Base-by-base conservation (phyloP, 2,797 vertebrate genomes). In the Epinephelus malabaricus region DNA sequence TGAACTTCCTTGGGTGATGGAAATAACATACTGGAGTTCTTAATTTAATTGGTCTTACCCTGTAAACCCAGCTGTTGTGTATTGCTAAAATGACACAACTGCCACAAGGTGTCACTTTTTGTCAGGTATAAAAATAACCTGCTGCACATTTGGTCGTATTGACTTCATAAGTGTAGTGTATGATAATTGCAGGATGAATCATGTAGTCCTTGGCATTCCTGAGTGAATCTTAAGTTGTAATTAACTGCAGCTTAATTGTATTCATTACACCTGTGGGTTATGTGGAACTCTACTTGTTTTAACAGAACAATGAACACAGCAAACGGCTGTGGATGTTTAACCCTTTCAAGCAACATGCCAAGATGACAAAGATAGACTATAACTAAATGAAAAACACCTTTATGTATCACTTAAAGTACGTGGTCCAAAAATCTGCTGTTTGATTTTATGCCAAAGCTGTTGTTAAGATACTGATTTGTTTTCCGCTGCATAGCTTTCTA, bases 101-200 rank as follows among this genome's bases (percentile, higher is more conserved):
- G 8, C 67, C 73, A 76, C 64, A 11, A 70, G 65, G 21, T 51
- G 59, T 66, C 71, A 13, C n/a, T 43, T 9, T 81, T 53, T 45
- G 58, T 23, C 4, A 23, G n/a, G 38, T 71, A 21, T 38, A 15
- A 45, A 11, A 40, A 25, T 30, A 40, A 19, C 23, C 17, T 50
- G 47, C 27, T 59, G 11, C 21, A 58, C 45, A 27, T 70, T 53
- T 30, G 5, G 2, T 79, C 19, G 7, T 18, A 51, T 40, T 11
- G 4, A 59, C 5, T 17, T 23, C 17, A 50, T 12, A 49, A n/a
- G 6, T 43, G 8, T 3, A n/a, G 21, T 15, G 0, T 64, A 4
- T 21, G 15, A 3, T 43, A 15, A 19, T 18, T 59, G 38, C 18
- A 46, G 5, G 10, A 17, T 23, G 21, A 65, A 23, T 34, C 11